These are phyloP conservation scores for Dermatemys mawii DNA, from an alignment of 2,113 vertebrate species.

Conservation along the genomic window DNA sequence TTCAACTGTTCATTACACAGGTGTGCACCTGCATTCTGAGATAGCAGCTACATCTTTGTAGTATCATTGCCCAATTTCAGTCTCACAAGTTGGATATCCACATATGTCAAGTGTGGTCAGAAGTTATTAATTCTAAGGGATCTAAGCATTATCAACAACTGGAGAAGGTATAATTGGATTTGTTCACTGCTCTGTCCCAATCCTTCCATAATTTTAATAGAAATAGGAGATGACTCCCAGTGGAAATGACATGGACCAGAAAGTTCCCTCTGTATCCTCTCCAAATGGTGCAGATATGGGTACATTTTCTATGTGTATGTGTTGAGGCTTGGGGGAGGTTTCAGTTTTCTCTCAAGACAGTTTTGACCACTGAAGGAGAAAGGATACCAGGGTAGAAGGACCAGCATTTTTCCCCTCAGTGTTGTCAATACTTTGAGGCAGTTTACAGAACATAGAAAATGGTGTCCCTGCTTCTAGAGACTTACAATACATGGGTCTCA, in stretches of 20 bases:
- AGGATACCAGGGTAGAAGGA: not conserved
- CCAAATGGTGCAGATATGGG: not conserved
- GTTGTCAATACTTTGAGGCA: not conserved
- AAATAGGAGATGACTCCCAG: not conserved
- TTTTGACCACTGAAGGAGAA: not conserved
- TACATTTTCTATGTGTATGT: not conserved
- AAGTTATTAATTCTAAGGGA: fast-evolving
- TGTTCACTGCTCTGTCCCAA: not conserved
- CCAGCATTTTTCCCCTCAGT: not conserved
- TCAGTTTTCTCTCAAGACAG: not conserved
- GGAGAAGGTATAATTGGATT: not conserved
- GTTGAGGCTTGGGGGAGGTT: not conserved
- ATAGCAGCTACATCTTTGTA: not conserved
- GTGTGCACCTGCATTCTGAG: not conserved
- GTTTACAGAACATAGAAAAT: not conserved
- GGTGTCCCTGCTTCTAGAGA: not conserved
- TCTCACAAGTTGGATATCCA: not conserved
- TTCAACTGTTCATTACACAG: not conserved
- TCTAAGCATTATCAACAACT: not conserved
- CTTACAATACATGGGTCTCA: too few relatives aligned
- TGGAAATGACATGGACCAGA: not conserved
- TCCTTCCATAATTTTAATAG: not conserved
- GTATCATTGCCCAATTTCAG: not conserved
- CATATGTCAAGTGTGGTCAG: not conserved
- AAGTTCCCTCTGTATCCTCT: not conserved